Evolutionary conservation across 2,113 vertebrate species (phyloP), one percentile per base, ranked within the genome.

Genomic region (Empidonax traillii): DNA sequence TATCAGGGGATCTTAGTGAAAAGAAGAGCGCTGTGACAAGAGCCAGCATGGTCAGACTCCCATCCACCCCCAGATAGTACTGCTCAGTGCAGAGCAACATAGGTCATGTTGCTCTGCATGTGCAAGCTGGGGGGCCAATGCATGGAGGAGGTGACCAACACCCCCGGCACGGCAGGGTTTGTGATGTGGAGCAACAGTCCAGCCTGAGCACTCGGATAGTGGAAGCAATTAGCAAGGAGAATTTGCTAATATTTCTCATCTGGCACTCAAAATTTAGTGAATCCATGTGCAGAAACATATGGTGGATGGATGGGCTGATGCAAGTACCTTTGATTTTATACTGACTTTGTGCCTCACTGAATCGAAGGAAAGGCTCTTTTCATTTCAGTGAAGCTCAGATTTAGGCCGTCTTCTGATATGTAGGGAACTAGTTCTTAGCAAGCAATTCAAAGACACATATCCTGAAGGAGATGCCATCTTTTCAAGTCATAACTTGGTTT

Each of bases 51-150:
- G 25, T 78, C 52, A 71, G 78, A 43, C n/a, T 82, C 37, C 30
- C 22, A 51, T 35, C 33, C 69, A 33, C 5, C 27, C 59, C 39
- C 52, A 46, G 23, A 14, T 0, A 63, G 35, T 9, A n/a, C 27
- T 46, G 35, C 56, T 83, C 35, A 35, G 39, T 52, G 74, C 65
- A 79, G 82, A 43, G 20, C 27, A 51, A 72, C 0, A 0, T 8
- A 22, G 52, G 61, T 78, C 66, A 76, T 0, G 0, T 33, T 71
- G 31, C 35, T 68, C 47, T 59, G 56, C 33, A 17, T 1, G 3
- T 41, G 37, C 0, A 1, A 74, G 41, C 49, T 51, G 21, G 4
- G 4, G 12, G 21, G 8, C 8, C 10, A 56, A 43, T 0, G 0
- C 35, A 8, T 8, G 37, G 49, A 25, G 37, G 77, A 56, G 55